Evolutionary conservation across 2,797 vertebrate genomes (phyloP), one percentile per base, ranked within the genome.

Genomic region (Chelon auratus): DNA sequence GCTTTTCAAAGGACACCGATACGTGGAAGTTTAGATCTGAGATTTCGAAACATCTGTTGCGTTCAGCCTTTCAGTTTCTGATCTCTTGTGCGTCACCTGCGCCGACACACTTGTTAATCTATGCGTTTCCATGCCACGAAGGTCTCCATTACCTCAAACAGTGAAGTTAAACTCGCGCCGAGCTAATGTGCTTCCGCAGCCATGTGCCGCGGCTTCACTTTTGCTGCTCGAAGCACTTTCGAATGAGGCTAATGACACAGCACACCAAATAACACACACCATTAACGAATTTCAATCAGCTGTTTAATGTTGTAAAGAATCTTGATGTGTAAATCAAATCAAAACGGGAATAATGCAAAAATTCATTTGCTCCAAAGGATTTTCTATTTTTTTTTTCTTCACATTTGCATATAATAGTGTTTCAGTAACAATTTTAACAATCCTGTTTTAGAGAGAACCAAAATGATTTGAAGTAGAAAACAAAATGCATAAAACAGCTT

Each of bases 271-370:
- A 91, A 93, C 88, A 93, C 89, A 92, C 85, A 75, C 85, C 86
- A 93, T 91, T 92, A 91, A 78, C 81, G 90, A 89, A 94, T 96
- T 96, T 95, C 96, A 97, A 99, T 97, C 96, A 97, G 95, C 94
- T 90, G 93, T 98, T 98, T 98, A 98, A 97, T 98, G 95, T 96
- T 92, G 94, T 95, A 95, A 96, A 95, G 95, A 95, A 97, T 96
- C 95, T 95, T 91, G 91, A 95, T 94, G 93, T 95, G 93, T 95
- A 95, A 96, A 97, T 96, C 94, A 95, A 95, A 95, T 96, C 93
- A 93, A 94, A 91, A 87, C 75, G 82, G 80, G 68, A 87, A 81
- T 62, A 90, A 89, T 80, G 87, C 57, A 89, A 90, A 83, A 73
- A 47, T 43, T 64, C 3, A 77, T 87, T 80, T 45, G 85, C 81